Evolutionary conservation across 2,888 invertebrate species (phyloP), one percentile per base, ranked within the genome.

Genomic region (Sclerodermus sp.): DNA sequence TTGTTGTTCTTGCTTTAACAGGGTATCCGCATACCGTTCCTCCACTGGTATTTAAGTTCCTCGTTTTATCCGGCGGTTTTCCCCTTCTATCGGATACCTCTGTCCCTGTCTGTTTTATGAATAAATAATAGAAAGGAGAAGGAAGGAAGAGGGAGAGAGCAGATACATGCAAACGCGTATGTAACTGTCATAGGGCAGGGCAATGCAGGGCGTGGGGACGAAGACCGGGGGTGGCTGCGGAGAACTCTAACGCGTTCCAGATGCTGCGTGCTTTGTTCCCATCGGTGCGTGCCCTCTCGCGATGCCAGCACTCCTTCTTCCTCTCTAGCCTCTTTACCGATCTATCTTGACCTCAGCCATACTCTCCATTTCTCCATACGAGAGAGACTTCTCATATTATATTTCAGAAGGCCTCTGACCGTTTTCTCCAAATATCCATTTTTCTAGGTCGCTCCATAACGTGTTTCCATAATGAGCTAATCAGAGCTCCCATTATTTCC

Each of bases 241-340:
- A 59, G 61, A 66, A 67, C 64, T 68, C 68, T 75, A 74, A 75
- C 74, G 73, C 74, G 72, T 74, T 76, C 75, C 74, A 76, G 75
- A 74, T 75, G 73, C 71, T 68, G 66, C 54, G 45, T 50, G 74
- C 72, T 74, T 75, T 75, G 74, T 75, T 73, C 72, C 67, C 73
- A 69, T 68, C 65, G 65, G 38, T 50, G 45, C 51, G 29, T 46
- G 39, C 53, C 48, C 54, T 53, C 56, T 55, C 50, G 54, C 50
- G 41, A 47, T 50, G 54, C 51, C 57, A 48, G 47, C 31, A 16
- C 15, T 23, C 46, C 49, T 42, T n/a, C 31, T 42, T 42, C 17
- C 30, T 47, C 48, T 51, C 49, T 53, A 58, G 47, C 54, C 57
- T 55, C 57, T 58, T 23, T 23, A 23, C 23, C 23, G 8, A 23